These are phyloP conservation scores for Matsumurasca onukii DNA, from an alignment of 1,140 invertebrate species.

Conservation along the genomic window DNA sequence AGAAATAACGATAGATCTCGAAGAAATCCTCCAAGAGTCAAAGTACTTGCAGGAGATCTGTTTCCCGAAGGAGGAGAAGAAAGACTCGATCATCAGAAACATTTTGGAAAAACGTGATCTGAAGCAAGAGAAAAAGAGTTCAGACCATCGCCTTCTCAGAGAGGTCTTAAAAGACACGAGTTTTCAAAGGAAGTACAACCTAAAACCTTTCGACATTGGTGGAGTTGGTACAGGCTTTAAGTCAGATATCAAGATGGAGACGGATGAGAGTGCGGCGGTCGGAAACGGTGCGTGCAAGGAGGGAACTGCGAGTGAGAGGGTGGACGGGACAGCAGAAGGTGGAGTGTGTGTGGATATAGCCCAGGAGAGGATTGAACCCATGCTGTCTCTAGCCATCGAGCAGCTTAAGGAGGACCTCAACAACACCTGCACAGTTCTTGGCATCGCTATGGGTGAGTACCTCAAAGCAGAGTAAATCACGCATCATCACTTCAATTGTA, in stretches of 20 bases:
- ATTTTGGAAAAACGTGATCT: conserved; percentile 28
- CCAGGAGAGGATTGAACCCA: conserved; percentile 58
- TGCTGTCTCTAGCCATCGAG: conserved; percentile 81
- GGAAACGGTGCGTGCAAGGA: background rate
- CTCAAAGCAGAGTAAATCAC: background rate
- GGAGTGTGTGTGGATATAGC: conserved; percentile 45
- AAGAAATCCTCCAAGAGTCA: conserved; percentile 53
- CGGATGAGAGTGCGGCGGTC: conserved; percentile 36
- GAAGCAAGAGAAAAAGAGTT: conserved; percentile 14
- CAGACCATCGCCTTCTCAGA: conserved; percentile 73
- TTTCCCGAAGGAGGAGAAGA: conserved; percentile 21
- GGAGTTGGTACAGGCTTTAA: conserved; percentile 57
- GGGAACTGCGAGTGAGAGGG: conserved; percentile 5
- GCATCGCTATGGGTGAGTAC: conserved; percentile 80
- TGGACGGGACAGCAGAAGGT: background rate
- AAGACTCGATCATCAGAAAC: conserved; percentile 27
- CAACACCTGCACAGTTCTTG: conserved; percentile 77
- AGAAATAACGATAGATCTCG: conserved; percentile 49
- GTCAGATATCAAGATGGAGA: conserved; percentile 59
- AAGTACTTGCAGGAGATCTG: conserved; percentile 43
- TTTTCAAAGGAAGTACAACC: conserved; percentile 78
- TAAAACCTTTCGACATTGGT: conserved; percentile 66
- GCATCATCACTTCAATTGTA: too few species aligned
- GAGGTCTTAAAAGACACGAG: conserved; percentile 79
- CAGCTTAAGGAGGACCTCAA: conserved; percentile 82